Conservation (phyloP, 2,113 vertebrate species). For the Pogona vitticeps region DNA sequence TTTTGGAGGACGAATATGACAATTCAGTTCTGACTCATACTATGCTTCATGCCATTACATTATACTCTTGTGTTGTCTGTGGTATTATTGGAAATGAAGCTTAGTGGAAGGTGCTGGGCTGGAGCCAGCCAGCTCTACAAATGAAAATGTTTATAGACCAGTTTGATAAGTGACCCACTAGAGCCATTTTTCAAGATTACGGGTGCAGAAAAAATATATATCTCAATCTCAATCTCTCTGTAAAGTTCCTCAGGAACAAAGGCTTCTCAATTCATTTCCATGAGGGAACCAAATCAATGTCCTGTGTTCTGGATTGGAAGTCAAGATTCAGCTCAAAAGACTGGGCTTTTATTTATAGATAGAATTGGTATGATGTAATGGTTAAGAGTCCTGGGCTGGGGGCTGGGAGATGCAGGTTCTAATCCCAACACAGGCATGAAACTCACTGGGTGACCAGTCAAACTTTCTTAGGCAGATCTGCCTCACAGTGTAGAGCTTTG, state of each 20-base stretch:
- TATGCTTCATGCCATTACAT: too few species aligned
- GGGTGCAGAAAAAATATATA: neutral
- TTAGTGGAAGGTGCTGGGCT: too few species aligned
- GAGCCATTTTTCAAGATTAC: neutral
- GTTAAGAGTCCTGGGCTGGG: too few species aligned
- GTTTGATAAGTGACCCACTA: neutral
- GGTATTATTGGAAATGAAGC: too few species aligned
- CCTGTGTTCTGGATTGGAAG: neutral
- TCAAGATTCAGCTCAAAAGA: neutral
- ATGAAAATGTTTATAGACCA: slow-evolving; percentile 8
- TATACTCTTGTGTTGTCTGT: too few species aligned
- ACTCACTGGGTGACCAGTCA: too few species aligned
- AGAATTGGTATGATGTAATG: neutral
- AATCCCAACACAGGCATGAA: too few species aligned
- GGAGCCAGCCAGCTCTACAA: neutral
- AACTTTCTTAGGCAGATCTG: too few species aligned
- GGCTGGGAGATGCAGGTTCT: too few species aligned
- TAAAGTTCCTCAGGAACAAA: neutral
- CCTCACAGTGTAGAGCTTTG: too few species aligned
- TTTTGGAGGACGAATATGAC: too few species aligned
- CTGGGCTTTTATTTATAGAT: neutral
- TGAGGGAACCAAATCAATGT: neutral
- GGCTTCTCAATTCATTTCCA: neutral
- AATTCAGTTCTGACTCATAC: too few species aligned
- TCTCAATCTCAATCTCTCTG: neutral